Base-by-base conservation (phyloP, 1,140 invertebrate genomes). In the Megalonaias nervosa region DNA sequence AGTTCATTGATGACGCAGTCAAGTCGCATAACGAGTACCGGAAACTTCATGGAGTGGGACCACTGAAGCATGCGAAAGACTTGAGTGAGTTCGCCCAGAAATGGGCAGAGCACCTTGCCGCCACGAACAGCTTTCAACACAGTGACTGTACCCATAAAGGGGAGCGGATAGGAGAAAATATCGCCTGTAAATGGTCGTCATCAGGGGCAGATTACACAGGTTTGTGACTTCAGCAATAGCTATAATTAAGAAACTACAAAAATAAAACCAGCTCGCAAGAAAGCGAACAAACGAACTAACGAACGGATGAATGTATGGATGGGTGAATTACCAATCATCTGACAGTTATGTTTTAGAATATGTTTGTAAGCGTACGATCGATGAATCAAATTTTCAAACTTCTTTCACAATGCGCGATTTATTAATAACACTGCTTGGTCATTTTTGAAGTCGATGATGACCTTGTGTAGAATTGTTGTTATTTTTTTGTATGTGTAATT, bases 61-160 rank as follows among this genome's bases (percentile, higher is more conserved):
- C 71, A 23, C 71, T 85, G 48, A 79, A 77, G 61, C 75, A 75
- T 57, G 74, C 72, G 92, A 85, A 84, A 60, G 84, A 87, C 62
- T 81, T 88, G 23, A 81, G 77, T 56, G 76, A 80, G 31, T 82
- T 82, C 74, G 87, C 87, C 16, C 95, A 97, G 91, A 94, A 94
- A 26, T 96, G 95, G 95, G 95, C 95, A 1, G 96, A 96, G 88
- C 94, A 96, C 84, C 90, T 97, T 71, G 95, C 95, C 14, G 94
- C 95, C 81, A 95, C 93, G 0, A 94, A 95, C 87, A 93, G 93
- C 73, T 95, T 96, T 89, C 94, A 95, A 88, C 92, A 95, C 82
- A 90, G 90, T 71, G 94, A 94, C 82, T 93, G 94, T 85, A 80
- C 62, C 13, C 74, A 84, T 2, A 80, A 86, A 38, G 89, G 88